These are phyloP conservation scores for Grammomys dolichurus DNA, from an alignment of 2,113 vertebrate genomes.

Conservation along the genomic window DNA sequence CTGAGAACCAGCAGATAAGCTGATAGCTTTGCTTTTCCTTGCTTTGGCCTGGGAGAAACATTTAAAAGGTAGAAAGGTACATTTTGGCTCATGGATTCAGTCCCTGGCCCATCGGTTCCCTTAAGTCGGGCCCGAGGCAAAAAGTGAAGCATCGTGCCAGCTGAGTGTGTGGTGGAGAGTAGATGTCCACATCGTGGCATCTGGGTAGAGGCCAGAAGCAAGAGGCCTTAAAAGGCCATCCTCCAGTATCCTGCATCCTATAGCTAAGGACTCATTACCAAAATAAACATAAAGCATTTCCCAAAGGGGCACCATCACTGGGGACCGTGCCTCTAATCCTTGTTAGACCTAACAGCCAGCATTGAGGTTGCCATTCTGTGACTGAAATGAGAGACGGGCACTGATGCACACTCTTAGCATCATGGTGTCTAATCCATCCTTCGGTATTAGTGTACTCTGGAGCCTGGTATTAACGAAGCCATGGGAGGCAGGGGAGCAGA, in stretches of 20 bases:
- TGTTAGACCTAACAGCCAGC: not conserved
- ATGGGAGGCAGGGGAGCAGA: not conserved
- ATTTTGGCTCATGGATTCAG: not conserved
- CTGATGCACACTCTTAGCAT: not conserved
- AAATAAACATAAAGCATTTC: not conserved
- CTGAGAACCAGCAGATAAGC: not conserved
- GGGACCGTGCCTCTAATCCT: not conserved
- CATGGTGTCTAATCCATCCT: not conserved
- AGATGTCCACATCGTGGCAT: no score
- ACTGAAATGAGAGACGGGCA: not conserved
- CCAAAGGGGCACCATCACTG: not conserved
- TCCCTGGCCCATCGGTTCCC: not conserved
- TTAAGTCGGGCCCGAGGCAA: not conserved
- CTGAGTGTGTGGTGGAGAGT: not conserved
- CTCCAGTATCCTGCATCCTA: not conserved
- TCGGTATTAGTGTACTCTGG: not conserved
- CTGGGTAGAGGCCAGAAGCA: no score
- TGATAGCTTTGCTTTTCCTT: not conserved
- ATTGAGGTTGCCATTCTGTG: not conserved
- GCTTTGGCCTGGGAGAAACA: not conserved
- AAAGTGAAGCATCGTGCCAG: not conserved
- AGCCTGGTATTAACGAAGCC: not conserved
- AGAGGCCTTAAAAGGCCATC: no score
- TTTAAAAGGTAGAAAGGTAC: not conserved
- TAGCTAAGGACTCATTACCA: no score